Percentiles rank a stretch among this genome's conserved stretches.
phyloP scores from a whole-genome alignment of 2,113 vertebrate genomes.

The Mesembrinibis cayennensis region DNA sequence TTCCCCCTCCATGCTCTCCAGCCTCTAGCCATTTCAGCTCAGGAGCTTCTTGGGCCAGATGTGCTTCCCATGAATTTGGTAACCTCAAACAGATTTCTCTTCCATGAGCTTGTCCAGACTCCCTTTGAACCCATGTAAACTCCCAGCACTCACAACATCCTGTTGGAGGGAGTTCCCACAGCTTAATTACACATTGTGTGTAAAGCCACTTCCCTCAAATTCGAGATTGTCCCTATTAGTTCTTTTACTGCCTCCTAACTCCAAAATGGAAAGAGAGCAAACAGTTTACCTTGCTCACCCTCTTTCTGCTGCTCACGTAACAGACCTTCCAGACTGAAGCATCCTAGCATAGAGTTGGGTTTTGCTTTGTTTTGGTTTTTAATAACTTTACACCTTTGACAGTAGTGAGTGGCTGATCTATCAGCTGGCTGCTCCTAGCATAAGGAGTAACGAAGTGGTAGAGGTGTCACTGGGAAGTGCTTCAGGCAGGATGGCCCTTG shows the following conservation, averaged over 20 bases:
- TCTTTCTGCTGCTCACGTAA: background rate
- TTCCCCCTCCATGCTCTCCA: background rate
- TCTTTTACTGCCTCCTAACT: background rate
- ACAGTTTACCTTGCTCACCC: background rate
- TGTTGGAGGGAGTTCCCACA: slow-evolving; percentile 49
- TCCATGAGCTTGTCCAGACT: slow-evolving; percentile 9
- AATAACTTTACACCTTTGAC: background rate
- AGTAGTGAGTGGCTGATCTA: background rate
- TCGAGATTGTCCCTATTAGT: background rate
- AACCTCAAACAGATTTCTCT: slow-evolving; percentile 28
- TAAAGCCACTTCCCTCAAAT: slow-evolving; percentile 59
- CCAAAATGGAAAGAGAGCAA: background rate
- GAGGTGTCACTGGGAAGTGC: background rate
- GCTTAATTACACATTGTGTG: slow-evolving; percentile 52
- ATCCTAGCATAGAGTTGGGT: background rate
- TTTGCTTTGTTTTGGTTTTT: background rate
- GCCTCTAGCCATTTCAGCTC: background rate
- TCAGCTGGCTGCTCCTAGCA: background rate
- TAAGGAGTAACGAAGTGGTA: background rate
- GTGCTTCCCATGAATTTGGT: background rate
- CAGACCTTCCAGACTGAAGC: background rate
- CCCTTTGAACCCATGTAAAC: slow-evolving; percentile 28
- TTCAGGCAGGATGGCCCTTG: background rate
- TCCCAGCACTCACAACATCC: slow-evolving; percentile 25
- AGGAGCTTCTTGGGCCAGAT: background rate